Percentiles rank a stretch among this genome's conserved stretches.
Conservation (phyloP, 2,113 vertebrate genomes). For the Cheilinus undulatus region DNA sequence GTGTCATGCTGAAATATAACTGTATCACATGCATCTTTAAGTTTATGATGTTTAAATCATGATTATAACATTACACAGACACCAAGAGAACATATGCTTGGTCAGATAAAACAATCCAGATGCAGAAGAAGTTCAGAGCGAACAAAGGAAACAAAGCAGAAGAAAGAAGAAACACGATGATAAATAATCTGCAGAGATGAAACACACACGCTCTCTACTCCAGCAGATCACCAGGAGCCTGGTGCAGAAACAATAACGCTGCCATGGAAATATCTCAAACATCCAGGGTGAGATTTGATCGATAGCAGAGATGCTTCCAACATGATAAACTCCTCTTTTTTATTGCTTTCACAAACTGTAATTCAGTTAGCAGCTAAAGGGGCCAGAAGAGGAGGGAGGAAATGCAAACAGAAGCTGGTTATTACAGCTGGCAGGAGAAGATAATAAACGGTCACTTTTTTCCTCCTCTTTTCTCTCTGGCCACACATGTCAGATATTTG, state of each 20-base stretch:
- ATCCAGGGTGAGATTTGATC: constrained; percentile 14
- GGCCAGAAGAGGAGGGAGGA: constrained; percentile 43
- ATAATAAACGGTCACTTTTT: constrained; percentile 60
- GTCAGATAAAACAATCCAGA: not conserved
- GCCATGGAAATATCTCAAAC: not conserved
- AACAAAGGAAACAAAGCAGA: not conserved
- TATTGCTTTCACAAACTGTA: constrained; percentile 41
- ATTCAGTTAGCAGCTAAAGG: constrained; percentile 26
- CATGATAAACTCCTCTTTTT: constrained; percentile 17
- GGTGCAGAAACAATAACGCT: not conserved
- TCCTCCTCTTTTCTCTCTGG: constrained; percentile 17
- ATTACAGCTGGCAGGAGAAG: constrained; percentile 69
- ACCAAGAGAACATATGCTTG: too few relatives aligned
- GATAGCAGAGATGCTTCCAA: not conserved
- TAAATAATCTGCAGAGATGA: not conserved
- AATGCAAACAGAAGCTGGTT: constrained; percentile 52
- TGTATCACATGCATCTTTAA: too few relatives aligned
- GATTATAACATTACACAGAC: too few relatives aligned
- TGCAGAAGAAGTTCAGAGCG: not conserved
- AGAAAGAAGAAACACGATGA: not conserved
- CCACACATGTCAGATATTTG: constrained; percentile 68
- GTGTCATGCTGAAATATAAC: too few relatives aligned
- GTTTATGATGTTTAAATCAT: too few relatives aligned
- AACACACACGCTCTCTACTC: not conserved
- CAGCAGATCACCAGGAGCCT: not conserved